Conservation (phyloP, 2,888 invertebrate species). For the Icerya purchasi region DNA sequence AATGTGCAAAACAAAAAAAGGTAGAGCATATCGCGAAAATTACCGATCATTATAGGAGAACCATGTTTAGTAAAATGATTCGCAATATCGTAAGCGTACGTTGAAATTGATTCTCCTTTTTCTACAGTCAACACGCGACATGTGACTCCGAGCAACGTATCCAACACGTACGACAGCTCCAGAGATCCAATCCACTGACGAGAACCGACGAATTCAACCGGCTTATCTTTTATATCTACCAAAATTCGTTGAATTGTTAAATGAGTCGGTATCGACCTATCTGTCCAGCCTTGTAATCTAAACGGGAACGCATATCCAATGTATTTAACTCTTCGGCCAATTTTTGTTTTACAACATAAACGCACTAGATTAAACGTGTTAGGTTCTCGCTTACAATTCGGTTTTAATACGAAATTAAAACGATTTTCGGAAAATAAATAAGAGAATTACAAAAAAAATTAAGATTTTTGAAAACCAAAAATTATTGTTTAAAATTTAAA, state of each 20-base stretch:
- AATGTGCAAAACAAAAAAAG: no score
- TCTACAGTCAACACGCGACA: constrained; percentile 66
- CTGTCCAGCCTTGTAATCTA: constrained; percentile 61
- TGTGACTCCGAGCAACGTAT: constrained; percentile 51
- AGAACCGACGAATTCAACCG: constrained; percentile 63
- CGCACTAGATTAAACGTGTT: no score
- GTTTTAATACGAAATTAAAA: no score
- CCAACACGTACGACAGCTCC: constrained; percentile 82
- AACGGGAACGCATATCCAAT: no score
- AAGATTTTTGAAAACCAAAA: no score
- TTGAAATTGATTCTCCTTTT: constrained; percentile 60
- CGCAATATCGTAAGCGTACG: constrained; percentile 56
- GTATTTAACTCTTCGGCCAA: no score
- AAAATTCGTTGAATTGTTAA: constrained; percentile 79
- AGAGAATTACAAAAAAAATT: no score
- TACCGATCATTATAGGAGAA: constrained; percentile 95
- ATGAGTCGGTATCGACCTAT: constrained; percentile 54
- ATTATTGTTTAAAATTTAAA: no score
- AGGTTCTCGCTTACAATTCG: no score
- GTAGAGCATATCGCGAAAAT: no score
- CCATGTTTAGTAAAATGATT: constrained; percentile 84
- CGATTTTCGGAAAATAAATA: no score
- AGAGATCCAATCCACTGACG: constrained; percentile 96
- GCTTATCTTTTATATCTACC: constrained; percentile 85
- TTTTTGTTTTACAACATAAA: no score